Base-by-base conservation (phyloP, 2,797 vertebrate species). In the Moxostoma hubbsi region DNA sequence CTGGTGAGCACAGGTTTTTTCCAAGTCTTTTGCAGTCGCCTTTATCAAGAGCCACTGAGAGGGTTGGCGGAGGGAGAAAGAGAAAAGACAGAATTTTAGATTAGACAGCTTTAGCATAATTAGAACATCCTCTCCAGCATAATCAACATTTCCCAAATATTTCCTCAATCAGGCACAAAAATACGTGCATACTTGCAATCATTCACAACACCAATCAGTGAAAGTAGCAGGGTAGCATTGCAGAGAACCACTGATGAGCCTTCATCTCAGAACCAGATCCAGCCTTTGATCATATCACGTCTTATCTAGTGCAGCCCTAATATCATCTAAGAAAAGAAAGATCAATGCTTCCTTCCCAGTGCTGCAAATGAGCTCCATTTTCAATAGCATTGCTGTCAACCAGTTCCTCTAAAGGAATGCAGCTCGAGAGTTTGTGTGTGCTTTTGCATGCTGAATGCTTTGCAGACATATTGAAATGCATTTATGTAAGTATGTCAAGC, bases 1-100 rank as follows among this genome's bases (percentile, higher is more conserved):
- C 96, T 97, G 81, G 90, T 95, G 89, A 98, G 96, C 77, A 96
- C 85, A 59, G 95, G 96, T 87, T 96, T 99, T 95, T 97, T 82
- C 92, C 91, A 84, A 97, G 96, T 91, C 93, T 95, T 90, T 95
- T 92, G 88, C 93, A 94, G 94, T 98, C 97, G 72, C 96, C 97
- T 89, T 94, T 96, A 93, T 98, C 96, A 93, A 98, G 94, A 83
- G 97, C 96, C 90, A 95, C 98, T 98, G 58, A 70, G 71, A 47
- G 64, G 71, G 59, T 76, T 63, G 7, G 7, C 83, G 67, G 82
- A 84, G 81, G 64, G 18, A n/a, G 36, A 24, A 24, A 24, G 18
- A 81, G 50, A 77, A 36, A 58, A 77, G 57, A 74, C 51, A 74
- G 72, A 11, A 58, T 50, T 43, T 57, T 49, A 73, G 10, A 80